Evolutionary conservation across 2,113 vertebrate species (phyloP), one percentile per base, ranked within the genome.

Genomic region (Rattus rattus): DNA sequence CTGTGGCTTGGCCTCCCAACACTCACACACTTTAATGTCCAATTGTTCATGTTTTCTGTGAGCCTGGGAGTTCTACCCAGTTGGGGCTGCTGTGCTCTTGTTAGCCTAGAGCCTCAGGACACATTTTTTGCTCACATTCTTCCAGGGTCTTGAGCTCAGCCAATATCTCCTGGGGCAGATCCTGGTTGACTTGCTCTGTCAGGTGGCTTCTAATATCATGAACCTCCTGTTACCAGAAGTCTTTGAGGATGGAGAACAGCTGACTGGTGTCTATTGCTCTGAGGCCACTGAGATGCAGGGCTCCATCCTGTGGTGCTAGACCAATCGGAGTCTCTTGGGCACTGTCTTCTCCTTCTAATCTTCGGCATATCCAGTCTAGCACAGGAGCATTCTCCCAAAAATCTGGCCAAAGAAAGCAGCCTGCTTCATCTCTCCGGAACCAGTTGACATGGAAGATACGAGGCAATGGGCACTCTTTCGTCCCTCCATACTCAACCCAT

Each of bases 171-270:
- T 97, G 95, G 1, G 99, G 99, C 16, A 99, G 98, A 97, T 99
- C 99, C 7, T 98, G 97, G 12, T 99, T 99, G 19, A 99, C 99
- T 84, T 99, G 99, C 97, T 99, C 99, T 16, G 96, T 98, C 96
- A 99, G 98, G 97, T 99, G 99, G 36, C 97, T 98, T 89, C 98
- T 98, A 90, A 99, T 95, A 95, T 99, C 99, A 84, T 97, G 98
- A n/a, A 98, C 98, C 95, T 99, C 99, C 77, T 98, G 97, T 97
- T 99, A 98, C 99, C 99, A 99, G 97, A 99, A 99, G 67, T 98
- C 97, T 95, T 98, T 98, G 63, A 98, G 99, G 67, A 99, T 88
- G 0, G 98, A 98, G 95, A 99, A 99, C 3, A 99, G 98, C 89
- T 98, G 98, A 7, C 96, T 90, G 79, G 98, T 43, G 43, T 98